Base-by-base conservation (phyloP, 2,113 vertebrate genomes). In the Lota lota region DNA sequence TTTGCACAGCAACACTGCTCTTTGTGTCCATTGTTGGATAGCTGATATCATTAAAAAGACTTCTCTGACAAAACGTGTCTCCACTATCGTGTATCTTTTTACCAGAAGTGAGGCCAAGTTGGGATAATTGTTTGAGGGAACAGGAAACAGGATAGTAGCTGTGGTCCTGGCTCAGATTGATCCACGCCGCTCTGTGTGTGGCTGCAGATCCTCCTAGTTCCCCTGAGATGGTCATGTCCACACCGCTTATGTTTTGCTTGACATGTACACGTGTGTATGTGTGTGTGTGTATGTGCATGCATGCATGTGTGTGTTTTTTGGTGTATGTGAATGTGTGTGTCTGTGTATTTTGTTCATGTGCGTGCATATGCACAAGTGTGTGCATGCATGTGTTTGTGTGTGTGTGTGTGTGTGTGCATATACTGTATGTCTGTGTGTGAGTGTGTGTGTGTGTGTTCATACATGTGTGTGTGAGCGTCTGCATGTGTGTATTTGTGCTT, bases 381-480 rank as follows among this genome's bases (percentile, higher is more conserved):
- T 7, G 12, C 7, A 10, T 47, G 40, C 12, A 7, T 47, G 1
- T 47, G 10, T 47, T 10, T 14, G 40, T 14, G 40, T 14, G 2
- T 47, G 40, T 47, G 40, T 47, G 5, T 14, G 12, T 47, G 40
- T 47, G 10, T 47, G 40, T 40, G 36, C 6, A 5, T 40, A 5
- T 40, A 4, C 3, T 40, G 36, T 40, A 5, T 40, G 36, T 10
- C 3, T 40, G 36, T 40, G 36, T 40, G 36, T 10, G 36, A 1
- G 6, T 40, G 36, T 40, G 36, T 40, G 36, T 14, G 4, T 60
- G 65, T 71, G 57, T 64, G 24, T 51, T 20, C 68, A 61, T 61
- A 14, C 54, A 22, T 59, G 36, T 63, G 50, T 66, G 47, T 70
- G 18, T 18, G 16, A 19, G 2, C 11, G 18, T n/a, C 18, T 28